Conservation (phyloP, 2,797 vertebrate genomes). For the Pangasius krempfi region DNA sequence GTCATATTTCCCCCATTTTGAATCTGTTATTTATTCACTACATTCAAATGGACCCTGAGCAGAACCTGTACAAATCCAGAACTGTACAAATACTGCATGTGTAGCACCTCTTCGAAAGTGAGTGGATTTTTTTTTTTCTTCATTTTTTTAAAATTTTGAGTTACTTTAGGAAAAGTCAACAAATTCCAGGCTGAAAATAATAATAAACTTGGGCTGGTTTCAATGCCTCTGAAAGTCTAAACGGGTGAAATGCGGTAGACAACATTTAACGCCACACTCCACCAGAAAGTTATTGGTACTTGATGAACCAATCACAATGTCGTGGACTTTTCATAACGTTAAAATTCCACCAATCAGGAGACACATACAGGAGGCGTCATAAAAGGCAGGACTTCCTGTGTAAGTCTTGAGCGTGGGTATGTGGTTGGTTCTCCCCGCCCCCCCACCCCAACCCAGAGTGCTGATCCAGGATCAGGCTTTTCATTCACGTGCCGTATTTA, state of each 20-base stretch:
- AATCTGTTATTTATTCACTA: not conserved
- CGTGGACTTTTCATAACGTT: not conserved
- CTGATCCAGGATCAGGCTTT: conserved; percentile 35
- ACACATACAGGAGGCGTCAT: not conserved
- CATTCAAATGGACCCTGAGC: not conserved
- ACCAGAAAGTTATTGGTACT: not conserved
- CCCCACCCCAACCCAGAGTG: not conserved
- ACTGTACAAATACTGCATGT: not conserved
- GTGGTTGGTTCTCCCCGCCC: fast-evolving
- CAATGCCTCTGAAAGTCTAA: not conserved
- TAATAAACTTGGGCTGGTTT: not conserved
- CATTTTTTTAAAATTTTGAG: not conserved
- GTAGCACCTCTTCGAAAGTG: not conserved
- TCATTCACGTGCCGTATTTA: not conserved
- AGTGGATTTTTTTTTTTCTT: not conserved
- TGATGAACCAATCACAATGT: conserved; percentile 1
- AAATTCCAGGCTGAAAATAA: not conserved
- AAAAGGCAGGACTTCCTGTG: conserved; percentile 45
- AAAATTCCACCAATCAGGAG: conserved; percentile 9
- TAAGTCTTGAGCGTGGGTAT: not conserved
- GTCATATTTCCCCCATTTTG: not conserved
- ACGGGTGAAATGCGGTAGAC: too few species aligned
- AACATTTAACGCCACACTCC: not conserved
- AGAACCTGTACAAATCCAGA: not conserved
- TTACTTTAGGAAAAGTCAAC: not conserved